phyloP scores from a whole-genome alignment of 2,888 invertebrate species.

The Torymus aiolomorphi region DNA sequence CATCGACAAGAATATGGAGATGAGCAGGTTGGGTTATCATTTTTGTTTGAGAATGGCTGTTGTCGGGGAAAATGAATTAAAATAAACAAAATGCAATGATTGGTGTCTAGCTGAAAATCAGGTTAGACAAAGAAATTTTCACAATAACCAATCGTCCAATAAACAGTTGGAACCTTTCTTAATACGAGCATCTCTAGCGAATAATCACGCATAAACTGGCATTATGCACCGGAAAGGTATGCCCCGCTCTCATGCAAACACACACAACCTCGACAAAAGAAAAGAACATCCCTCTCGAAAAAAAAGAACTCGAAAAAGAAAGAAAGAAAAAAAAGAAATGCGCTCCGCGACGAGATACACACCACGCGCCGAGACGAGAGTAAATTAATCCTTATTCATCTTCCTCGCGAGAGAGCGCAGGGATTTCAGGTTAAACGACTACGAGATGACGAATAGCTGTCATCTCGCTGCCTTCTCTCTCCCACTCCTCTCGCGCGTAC shows the following conservation, averaged over 20 bases:
- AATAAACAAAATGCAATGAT: too few relatives aligned
- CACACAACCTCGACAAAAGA: constrained; percentile 5
- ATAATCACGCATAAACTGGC: constrained; percentile 38
- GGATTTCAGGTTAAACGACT: constrained; percentile 54
- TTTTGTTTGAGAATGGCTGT: too few relatives aligned
- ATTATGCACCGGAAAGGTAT: constrained; percentile 19
- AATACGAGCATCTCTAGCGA: not conserved
- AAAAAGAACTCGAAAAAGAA: constrained; percentile 5
- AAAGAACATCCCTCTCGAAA: not conserved
- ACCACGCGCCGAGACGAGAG: constrained; percentile 33
- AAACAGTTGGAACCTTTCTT: not conserved
- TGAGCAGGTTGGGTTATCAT: too few relatives aligned
- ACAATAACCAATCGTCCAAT: too few relatives aligned
- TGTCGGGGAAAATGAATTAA: too few relatives aligned
- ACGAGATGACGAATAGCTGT: constrained; percentile 69
- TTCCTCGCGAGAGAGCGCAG: constrained; percentile 23
- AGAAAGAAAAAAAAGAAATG: not conserved
- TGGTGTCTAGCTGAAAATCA: too few relatives aligned
- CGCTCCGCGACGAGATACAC: not conserved
- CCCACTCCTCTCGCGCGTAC: constrained; percentile 14
- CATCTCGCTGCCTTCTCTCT: constrained; percentile 52
- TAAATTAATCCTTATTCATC: constrained; percentile 57
- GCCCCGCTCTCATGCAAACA: constrained; percentile 5
- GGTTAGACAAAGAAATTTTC: too few relatives aligned
- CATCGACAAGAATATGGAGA: too few relatives aligned